Percentiles rank a stretch among this genome's conserved stretches.
Conservation (phyloP, 2,888 invertebrate species). For the Agrochola lychnidis region DNA sequence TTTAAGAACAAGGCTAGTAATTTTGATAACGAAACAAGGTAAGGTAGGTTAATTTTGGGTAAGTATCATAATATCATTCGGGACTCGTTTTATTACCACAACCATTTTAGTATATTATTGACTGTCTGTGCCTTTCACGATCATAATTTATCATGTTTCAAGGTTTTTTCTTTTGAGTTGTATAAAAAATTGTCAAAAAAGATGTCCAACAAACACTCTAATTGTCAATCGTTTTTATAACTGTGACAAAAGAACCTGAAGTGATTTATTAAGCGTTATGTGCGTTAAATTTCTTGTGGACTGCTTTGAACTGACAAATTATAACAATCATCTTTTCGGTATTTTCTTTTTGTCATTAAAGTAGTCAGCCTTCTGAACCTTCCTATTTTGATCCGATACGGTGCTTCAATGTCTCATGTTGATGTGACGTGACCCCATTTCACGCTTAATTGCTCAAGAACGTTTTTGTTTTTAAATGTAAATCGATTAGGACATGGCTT, state of each 20-base stretch:
- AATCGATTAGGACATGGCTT: constrained; percentile 48
- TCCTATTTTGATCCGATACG: constrained; percentile 22
- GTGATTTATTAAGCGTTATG: no score
- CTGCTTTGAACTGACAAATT: background rate
- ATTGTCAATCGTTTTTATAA: no score
- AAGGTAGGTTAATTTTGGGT: background rate
- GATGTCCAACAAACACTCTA: no score
- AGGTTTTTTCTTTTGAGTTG: no score
- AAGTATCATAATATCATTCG: background rate
- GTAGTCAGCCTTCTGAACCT: constrained; percentile 34
- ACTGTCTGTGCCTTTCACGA: background rate
- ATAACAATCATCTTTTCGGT: background rate
- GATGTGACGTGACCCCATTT: constrained; percentile 75
- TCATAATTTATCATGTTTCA: background rate
- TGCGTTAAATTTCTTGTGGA: background rate
- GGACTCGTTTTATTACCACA: background rate
- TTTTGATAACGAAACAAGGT: background rate
- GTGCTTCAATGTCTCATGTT: constrained; percentile 68
- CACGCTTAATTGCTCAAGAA: constrained; percentile 73
- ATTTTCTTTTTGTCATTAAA: background rate
- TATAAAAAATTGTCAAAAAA: no score
- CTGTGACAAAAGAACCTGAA: no score
- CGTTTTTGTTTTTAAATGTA: constrained; percentile 52
- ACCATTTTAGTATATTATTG: background rate
- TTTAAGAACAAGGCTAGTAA: background rate